Conservation (phyloP, 1,140 invertebrate genomes). For the Ephestia elutella region DNA sequence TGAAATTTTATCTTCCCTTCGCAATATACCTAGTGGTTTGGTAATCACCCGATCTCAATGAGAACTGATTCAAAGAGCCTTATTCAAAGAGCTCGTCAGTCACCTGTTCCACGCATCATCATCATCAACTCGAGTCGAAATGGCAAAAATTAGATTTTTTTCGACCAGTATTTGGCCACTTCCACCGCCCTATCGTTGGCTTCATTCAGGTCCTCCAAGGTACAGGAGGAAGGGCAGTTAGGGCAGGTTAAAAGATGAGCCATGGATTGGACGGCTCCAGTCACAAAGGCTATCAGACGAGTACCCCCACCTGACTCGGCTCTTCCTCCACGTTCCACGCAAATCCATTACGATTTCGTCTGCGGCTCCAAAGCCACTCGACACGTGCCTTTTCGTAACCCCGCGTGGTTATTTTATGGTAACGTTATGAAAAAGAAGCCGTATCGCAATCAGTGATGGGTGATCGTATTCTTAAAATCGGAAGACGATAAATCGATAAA, state of each 20-base stretch:
- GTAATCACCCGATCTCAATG: background rate
- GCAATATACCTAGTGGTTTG: constrained; percentile 5
- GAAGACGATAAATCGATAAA: constrained; percentile 15
- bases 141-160: background rate
- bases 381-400: background rate
- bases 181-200: too few species aligned
- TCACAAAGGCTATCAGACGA: too few species aligned
- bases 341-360: background rate
- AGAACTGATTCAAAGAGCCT: constrained; percentile 6
- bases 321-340: too few species aligned
- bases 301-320: too few species aligned
- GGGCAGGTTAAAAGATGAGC: too few species aligned
- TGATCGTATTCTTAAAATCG: constrained; percentile 7
- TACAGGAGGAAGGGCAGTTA: too few species aligned
- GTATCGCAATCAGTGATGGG: background rate
- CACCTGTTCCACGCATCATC: background rate
- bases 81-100: too few species aligned
- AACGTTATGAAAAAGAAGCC: constrained; percentile 10
- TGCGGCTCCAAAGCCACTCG: background rate
- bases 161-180: too few species aligned
- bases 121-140: background rate
- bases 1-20: constrained; percentile 6
- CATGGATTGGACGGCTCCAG: too few species aligned
- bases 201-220: too few species aligned
- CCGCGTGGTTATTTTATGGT: constrained; percentile 5